A percentile compares a stretch with the other conserved stretches of the same genome.
Evolutionary conservation across 92 coral and sea anemone genomes (phyloP).

Genomic region (Porites lobata): DNA sequence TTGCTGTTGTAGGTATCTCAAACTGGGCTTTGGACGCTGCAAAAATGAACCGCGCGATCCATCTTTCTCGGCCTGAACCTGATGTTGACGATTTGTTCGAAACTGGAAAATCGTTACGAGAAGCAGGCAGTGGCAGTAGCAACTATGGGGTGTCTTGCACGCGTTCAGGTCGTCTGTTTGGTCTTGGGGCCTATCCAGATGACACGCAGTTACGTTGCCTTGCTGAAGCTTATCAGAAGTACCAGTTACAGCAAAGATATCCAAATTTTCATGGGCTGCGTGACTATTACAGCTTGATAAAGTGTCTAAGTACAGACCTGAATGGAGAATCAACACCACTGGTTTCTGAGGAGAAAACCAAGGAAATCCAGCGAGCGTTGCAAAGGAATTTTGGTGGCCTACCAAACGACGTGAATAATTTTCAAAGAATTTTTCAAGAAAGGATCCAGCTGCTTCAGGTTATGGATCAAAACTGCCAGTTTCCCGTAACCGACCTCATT

Average conservation of each 20-base stretch:
- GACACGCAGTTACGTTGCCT: constrained; percentile 73
- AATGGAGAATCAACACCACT: not conserved
- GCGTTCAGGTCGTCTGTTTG: constrained; percentile 40
- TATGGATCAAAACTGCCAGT: constrained; percentile 47
- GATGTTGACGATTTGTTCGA: constrained; percentile 85
- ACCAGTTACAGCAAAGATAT: constrained; percentile 79
- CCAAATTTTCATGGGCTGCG: constrained; percentile 98
- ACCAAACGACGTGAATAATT: constrained; percentile 70
- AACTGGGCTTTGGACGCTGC: constrained; percentile 99
- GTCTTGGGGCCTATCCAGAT: constrained; percentile 13
- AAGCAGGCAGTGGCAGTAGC: constrained; percentile 42
- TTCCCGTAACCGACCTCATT: constrained; percentile 78
- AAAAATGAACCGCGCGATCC: constrained; percentile 99
- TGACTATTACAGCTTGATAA: constrained; percentile 94
- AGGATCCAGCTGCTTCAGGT: constrained; percentile 52
- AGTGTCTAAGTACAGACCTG: constrained; percentile 74
- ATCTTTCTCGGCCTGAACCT: constrained; percentile 98
- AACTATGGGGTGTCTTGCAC: constrained; percentile 18
- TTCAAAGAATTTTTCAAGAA: constrained; percentile 80
- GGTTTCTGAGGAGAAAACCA: constrained; percentile 50
- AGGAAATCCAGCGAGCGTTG: constrained; percentile 77
- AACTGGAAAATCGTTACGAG: constrained; percentile 91
- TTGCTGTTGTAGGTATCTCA: constrained; percentile 99
- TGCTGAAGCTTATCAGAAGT: constrained; percentile 86
- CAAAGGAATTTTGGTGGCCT: constrained; percentile 98